Base-by-base conservation (phyloP, 2,113 vertebrate genomes). In the Rhinogobius similis region DNA sequence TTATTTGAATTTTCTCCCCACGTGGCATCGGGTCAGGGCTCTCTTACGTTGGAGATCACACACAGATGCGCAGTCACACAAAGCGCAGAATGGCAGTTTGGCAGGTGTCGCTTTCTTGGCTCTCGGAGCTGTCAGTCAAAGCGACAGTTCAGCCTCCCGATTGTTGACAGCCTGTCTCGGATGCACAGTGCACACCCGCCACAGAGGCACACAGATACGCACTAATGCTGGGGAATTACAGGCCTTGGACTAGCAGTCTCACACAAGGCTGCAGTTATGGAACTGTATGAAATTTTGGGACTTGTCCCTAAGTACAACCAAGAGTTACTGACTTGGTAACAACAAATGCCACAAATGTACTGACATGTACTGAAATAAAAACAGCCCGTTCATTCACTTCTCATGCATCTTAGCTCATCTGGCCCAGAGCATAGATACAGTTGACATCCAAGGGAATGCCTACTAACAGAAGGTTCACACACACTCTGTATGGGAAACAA, bases 111-210 rank as follows among this genome's bases (percentile, higher is more conserved):
- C 81, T 85, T 82, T 73, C 82, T 81, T 67, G 58, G 79, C 61
- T 68, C 69, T 82, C 67, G 77, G 75, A 85, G 81, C 79, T 89
- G 87, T 86, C 90, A 88, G 65, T 91, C 79, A 87, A 69, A 81
- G 58, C 83, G 85, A 87, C 79, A 87, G 82, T 79, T 81, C 65
- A 80, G 85, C 70, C 79, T 78, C 68, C 62, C 58, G 77, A 70
- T 74, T 67, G 56, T 73, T 76, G 76, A 79, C 81, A 63, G 44
- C 52, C 59, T 48, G 68, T 62, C 56, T 69, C 58, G 23, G 21
- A 20, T 56, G 26, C 62, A 68, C 26, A 24, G 39, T 43, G 38
- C 36, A 69, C 20, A 21, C 44, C 67, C 32, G 41, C 61, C 78
- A 46, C 23, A 46, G 13, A 12, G 44, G 69, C 7, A n/a, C 46